Percentiles rank a stretch among this genome's conserved stretches.
These are phyloP conservation scores for Mormyrus iriodes DNA, from an alignment of 2,113 vertebrate genomes.

Conservation along the genomic window DNA sequence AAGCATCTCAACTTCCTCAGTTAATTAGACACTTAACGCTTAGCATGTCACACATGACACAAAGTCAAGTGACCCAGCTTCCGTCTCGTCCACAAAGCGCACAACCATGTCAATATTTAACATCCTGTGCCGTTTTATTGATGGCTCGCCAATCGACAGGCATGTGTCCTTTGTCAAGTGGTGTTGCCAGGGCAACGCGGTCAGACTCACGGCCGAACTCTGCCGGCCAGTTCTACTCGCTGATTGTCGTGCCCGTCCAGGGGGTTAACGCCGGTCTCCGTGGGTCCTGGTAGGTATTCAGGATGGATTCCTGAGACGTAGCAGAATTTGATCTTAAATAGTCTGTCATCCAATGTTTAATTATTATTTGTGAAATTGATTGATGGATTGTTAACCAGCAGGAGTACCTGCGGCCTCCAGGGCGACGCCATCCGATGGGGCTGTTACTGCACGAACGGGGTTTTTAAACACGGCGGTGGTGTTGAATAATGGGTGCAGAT, in stretches of 20 bases:
- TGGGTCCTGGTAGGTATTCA: not conserved
- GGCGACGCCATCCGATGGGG: not conserved
- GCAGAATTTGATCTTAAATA: not conserved
- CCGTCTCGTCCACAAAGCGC: not conserved
- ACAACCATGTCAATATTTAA: not conserved
- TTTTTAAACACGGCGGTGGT: not conserved
- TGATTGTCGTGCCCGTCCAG: not conserved
- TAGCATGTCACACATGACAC: not conserved
- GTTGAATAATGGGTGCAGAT: not conserved
- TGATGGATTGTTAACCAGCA: not conserved
- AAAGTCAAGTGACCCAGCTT: not conserved
- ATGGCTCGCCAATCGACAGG: not conserved
- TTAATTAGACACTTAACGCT: not conserved
- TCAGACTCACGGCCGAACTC: not conserved
- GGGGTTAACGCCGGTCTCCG: not conserved
- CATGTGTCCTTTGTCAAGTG: not conserved
- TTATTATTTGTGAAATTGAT: not conserved
- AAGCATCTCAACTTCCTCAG: not conserved
- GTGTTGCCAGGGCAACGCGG: conserved; percentile 2
- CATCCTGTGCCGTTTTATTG: conserved; percentile 5
- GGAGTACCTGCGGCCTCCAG: not conserved
- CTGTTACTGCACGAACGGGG: not conserved
- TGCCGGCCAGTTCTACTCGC: not conserved
- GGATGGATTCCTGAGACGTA: not conserved
- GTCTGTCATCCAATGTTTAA: not conserved